Conservation (phyloP, 2,888 invertebrate species). For the Patella ulyssiponensis region DNA sequence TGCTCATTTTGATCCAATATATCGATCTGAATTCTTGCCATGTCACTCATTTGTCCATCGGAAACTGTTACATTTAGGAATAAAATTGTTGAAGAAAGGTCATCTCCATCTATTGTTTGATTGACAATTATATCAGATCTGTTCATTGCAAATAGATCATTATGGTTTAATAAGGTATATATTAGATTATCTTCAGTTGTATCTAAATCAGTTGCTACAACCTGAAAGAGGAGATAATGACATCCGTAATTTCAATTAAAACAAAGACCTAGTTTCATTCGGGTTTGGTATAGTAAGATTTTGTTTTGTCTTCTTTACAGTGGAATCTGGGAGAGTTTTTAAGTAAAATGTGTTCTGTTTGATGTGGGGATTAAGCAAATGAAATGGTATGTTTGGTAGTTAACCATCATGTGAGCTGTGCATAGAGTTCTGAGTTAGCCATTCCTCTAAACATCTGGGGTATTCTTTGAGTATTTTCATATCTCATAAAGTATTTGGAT, state of each 20-base stretch:
- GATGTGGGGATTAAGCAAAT: too few species aligned
- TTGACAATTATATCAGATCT: neutral
- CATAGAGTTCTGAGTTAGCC: too few species aligned
- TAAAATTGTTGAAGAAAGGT: neutral
- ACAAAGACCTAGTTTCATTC: too few species aligned
- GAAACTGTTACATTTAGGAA: conserved; percentile 31
- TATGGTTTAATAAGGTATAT: conserved; percentile 14
- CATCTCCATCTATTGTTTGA: neutral
- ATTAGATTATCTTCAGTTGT: conserved; percentile 18
- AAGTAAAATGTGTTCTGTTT: too few species aligned
- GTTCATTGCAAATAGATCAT: neutral
- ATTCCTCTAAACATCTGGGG: too few species aligned
- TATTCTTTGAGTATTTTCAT: too few species aligned
- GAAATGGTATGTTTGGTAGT: too few species aligned
- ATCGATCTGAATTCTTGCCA: conserved; percentile 26
- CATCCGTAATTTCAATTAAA: neutral
- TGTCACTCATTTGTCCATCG: conserved; percentile 25
- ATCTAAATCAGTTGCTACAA: conserved; percentile 30
- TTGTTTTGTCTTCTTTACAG: too few species aligned
- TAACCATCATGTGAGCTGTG: too few species aligned
- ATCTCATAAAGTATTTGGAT: too few species aligned
- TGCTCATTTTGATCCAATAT: conserved; percentile 39
- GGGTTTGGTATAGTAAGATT: too few species aligned
- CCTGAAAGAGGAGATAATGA: conserved; percentile 11
- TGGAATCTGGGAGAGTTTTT: too few species aligned